Conservation (phyloP, 2,888 invertebrate species). For the Mimumesa dahlbomi region DNA sequence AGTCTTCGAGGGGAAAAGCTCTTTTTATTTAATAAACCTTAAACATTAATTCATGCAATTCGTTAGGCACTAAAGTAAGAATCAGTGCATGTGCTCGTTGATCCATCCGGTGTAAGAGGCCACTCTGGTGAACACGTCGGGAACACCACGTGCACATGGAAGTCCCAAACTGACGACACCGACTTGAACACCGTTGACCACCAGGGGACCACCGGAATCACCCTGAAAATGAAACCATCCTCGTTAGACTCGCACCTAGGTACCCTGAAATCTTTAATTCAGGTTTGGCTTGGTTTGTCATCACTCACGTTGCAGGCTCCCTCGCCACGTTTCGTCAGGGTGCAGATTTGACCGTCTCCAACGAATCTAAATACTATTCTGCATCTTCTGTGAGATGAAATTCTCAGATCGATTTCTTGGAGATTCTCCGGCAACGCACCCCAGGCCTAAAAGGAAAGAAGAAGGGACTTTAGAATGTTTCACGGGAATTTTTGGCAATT, state of each 20-base stretch:
- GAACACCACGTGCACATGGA: constrained; percentile 62
- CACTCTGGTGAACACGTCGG: constrained; percentile 67
- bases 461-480: neutral
- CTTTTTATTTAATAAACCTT: too few species aligned
- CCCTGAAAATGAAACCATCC: constrained; percentile 37
- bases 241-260: neutral
- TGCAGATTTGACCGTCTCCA: constrained; percentile 67
- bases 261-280: too few species aligned
- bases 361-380: constrained; percentile 37
- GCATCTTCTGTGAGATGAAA: constrained; percentile 58
- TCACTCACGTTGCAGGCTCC: constrained; percentile 74
- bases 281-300: neutral
- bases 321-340: constrained; percentile 71
- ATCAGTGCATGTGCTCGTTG: constrained; percentile 28
- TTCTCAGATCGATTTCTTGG: constrained; percentile 57
- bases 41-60: too few species aligned
- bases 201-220: constrained; percentile 62
- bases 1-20: too few species aligned
- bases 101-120: constrained; percentile 58
- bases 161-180: constrained; percentile 69
- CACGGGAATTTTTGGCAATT: neutral
- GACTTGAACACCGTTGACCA: constrained; percentile 40
- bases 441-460: constrained; percentile 48
- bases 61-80: too few species aligned
- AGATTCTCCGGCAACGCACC: constrained; percentile 60